Conservation (phyloP, 1,140 invertebrate species). For the Drosophila ananassae region DNA sequence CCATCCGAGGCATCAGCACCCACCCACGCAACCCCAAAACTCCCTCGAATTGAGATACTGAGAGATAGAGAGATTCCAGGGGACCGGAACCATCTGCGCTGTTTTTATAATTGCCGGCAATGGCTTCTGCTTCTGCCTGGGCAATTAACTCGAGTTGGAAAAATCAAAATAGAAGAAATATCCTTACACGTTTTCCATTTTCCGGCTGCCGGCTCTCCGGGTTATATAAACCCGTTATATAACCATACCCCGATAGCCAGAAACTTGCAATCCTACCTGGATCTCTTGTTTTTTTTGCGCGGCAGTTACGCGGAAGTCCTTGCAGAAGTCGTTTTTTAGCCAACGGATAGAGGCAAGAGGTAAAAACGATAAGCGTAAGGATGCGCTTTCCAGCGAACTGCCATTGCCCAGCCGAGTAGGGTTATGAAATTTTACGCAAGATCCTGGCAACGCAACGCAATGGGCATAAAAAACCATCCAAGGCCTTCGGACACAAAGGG, state of each 20-base stretch:
- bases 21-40: no score
- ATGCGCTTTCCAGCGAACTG: conserved; percentile 43
- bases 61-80: not conserved
- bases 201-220: not conserved
- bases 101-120: conserved; percentile 76
- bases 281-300: conserved; percentile 35
- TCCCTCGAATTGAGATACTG: not conserved
- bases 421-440: conserved; percentile 83
- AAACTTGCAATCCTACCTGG: conserved; percentile 45
- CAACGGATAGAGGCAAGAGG: conserved; percentile 81
- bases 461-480: conserved; percentile 22
- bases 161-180: conserved; percentile 16
- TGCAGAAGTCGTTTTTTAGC: conserved; percentile 53
- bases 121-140: conserved; percentile 39
- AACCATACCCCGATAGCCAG: conserved; percentile 53
- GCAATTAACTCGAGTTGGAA: conserved; percentile 63
- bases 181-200: not conserved
- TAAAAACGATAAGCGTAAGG: conserved; percentile 65
- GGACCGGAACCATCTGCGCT: conserved; percentile 55
- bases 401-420: conserved; percentile 32
- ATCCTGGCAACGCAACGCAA: not conserved
- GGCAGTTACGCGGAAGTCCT: conserved; percentile 56
- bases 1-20: no score
- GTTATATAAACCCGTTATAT: conserved; percentile 73
- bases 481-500: conserved; percentile 58